These are phyloP conservation scores for Falco novaeseelandiae DNA, from an alignment of 2,797 vertebrate genomes.

Conservation along the genomic window DNA sequence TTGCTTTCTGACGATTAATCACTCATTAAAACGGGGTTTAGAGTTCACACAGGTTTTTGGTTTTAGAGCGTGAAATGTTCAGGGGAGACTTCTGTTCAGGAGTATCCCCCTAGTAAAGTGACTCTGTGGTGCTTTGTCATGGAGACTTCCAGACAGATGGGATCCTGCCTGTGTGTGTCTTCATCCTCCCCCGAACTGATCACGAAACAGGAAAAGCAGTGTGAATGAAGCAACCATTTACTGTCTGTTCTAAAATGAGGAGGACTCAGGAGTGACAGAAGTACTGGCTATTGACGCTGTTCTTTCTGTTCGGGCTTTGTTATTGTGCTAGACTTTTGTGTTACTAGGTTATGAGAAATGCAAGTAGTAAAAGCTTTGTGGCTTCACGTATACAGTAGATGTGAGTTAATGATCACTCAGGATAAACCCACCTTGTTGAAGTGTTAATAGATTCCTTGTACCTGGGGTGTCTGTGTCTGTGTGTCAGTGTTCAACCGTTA, in stretches of 20 bases:
- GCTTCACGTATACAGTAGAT: slow-evolving; percentile 43
- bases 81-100: neutral
- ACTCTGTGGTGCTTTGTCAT: slow-evolving; percentile 20
- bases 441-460: slow-evolving; percentile 35
- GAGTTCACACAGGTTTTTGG: neutral
- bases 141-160: neutral
- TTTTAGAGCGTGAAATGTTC: neutral
- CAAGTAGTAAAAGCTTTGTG: slow-evolving; percentile 46
- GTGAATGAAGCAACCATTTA: neutral
- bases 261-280: neutral
- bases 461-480: slow-evolving; percentile 16
- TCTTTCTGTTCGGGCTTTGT: slow-evolving; percentile 14
- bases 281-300: slow-evolving; percentile 22
- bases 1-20: neutral
- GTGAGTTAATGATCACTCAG: slow-evolving; percentile 56
- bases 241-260: neutral
- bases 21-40: neutral
- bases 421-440: slow-evolving; percentile 49
- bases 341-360: slow-evolving; percentile 47
- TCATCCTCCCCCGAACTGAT: neutral
- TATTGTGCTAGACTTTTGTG: slow-evolving; percentile 35
- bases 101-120: neutral
- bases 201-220: neutral
- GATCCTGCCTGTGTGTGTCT: neutral
- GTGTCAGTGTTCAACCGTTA: slow-evolving; percentile 28